Conservation (phyloP, 2,113 vertebrate genomes). For the Sterna hirundo region DNA sequence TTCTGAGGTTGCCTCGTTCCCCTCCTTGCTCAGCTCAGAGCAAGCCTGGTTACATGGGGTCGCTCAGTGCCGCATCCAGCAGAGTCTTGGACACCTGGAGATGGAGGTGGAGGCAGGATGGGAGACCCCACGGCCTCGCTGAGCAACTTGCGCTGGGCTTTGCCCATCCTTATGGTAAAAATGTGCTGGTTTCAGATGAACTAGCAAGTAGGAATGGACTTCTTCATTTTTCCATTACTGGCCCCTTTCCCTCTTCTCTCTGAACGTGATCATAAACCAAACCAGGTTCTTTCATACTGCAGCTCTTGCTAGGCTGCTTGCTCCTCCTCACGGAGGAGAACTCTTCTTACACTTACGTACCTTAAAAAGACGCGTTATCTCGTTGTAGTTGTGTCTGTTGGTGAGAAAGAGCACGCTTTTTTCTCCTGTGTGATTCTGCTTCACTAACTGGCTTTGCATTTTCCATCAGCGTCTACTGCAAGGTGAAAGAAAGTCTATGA, state of each 20-base stretch:
- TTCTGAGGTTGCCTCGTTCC: neutral
- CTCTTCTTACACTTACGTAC: rapidly evolving
- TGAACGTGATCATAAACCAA: neutral
- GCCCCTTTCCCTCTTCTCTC: neutral
- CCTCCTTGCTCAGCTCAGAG: neutral
- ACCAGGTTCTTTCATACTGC: neutral
- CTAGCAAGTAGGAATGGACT: neutral
- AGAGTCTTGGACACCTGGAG: neutral
- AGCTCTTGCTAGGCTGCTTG: neutral
- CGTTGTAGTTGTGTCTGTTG: neutral
- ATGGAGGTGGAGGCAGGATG: neutral
- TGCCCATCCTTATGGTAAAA: neutral
- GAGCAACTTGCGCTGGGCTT: neutral
- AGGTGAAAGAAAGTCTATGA: neutral
- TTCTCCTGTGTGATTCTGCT: neutral
- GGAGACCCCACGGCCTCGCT: neutral
- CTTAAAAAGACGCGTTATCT: rapidly evolving
- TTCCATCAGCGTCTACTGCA: neutral
- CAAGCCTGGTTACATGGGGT: rapidly evolving
- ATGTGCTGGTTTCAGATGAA: neutral
- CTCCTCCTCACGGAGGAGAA: neutral
- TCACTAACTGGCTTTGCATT: neutral
- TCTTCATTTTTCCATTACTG: neutral
- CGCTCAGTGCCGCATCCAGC: neutral
- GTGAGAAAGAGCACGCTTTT: neutral